Base-by-base conservation (phyloP, 1,140 invertebrate species). In the Ceratoteleas bidentatus region DNA sequence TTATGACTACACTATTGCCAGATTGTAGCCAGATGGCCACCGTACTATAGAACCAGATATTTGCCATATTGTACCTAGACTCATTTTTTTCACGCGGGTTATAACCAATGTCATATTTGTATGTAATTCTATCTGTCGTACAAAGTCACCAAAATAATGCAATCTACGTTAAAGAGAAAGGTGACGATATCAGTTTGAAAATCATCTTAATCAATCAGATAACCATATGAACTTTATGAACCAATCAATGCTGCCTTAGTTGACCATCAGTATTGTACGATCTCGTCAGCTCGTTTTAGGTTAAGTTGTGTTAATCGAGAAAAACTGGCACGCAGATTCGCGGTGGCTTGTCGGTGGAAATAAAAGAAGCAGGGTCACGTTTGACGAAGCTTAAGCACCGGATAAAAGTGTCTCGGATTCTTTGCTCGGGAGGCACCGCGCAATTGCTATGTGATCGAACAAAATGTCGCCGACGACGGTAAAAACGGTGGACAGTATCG, bases 401-500 rank as follows among this genome's bases (percentile, higher is more conserved):
- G 5, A 45, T n/a, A 76, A 60, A 73, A 68, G 73, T 72, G 68
- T 68, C 45, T 62, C 13, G 43, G 68, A 77, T 83, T 83, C 69
- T 36, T 65, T 9, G 86, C 84, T 75, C 64, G 72, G 38, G 77
- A 76, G 66, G 70, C 66, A 78, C 54, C 60, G 77, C 16, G 70
- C 79, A 69, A 75, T 76, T 76, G 78, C 72, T 54, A 53, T 76
- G 70, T 54, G 70, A 80, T 75, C 60, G 69, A 79, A 65, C 68
- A 38, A 81, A 84, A 74, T 82, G 78, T 60, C 62, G 74, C 24
- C 54, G 62, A 36, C 60, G 78, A 84, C 84, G 66, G 60, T 49
- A 81, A 79, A 85, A 84, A 84, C 84, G 74, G 84, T 56, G 84
- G 85, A 84, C 82, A 66, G 61, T 81, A 70, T 86, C 72, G 76